Percentiles rank a stretch among this genome's conserved stretches.
Evolutionary conservation across 1,140 invertebrate genomes (phyloP).

Genomic region (Hypsibius dujardini): DNA sequence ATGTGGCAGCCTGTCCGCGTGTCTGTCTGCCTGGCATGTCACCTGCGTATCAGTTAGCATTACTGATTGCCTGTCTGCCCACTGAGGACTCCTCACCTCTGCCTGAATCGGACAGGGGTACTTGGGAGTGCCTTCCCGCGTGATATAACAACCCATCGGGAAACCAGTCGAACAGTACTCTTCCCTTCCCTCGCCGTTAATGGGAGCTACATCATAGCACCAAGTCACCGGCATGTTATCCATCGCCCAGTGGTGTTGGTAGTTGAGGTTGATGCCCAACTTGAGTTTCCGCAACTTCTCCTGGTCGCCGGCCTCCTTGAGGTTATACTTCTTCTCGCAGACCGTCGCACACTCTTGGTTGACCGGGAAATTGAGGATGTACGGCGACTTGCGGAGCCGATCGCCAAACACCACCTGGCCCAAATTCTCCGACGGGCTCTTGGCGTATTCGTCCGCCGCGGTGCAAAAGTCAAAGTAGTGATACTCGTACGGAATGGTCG

Average conservation of each 20-base stretch:
- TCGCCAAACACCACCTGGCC: slow-evolving; percentile 98
- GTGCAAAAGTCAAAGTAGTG: slow-evolving; percentile 87
- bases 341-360: slow-evolving; percentile 49
- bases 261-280: slow-evolving; percentile 84
- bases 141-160: slow-evolving; percentile 85
- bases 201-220: slow-evolving; percentile 53
- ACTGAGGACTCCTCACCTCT: not conserved
- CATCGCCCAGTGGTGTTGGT: slow-evolving; percentile 88
- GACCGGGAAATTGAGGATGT: slow-evolving; percentile 50
- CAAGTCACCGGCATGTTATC: slow-evolving; percentile 89
- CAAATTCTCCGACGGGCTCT: slow-evolving; percentile 81
- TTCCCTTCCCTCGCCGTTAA: slow-evolving; percentile 42
- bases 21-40: no score
- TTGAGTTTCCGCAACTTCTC: slow-evolving; percentile 59
- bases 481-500: slow-evolving; percentile 93
- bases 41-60: no score
- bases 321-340: slow-evolving; percentile 55
- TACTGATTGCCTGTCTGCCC: no score
- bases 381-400: slow-evolving; percentile 75
- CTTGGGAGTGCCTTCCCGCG: slow-evolving; percentile 39
- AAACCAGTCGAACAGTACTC: slow-evolving; percentile 82
- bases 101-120: slow-evolving; percentile 37
- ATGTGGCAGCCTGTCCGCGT: no score
- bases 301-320: slow-evolving; percentile 42
- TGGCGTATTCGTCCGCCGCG: slow-evolving; percentile 43